Evolutionary conservation across 2,888 invertebrate species (phyloP).

Genomic region (Sphecodes monilicornis): DNA sequence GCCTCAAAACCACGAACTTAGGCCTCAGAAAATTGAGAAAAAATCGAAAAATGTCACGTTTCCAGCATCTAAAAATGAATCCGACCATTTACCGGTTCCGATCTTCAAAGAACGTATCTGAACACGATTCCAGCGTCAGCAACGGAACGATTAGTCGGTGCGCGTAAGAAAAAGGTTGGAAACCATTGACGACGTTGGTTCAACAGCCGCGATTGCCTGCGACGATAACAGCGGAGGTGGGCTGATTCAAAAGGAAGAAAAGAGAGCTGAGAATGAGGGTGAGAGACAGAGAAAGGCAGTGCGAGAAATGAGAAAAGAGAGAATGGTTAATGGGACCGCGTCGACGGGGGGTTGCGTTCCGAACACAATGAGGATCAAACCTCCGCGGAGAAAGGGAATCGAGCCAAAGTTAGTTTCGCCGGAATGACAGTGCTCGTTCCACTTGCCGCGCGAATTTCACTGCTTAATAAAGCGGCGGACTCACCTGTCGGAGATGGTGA

Average conservation of each 20-base stretch:
- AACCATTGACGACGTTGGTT: background rate
- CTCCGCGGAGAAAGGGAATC: constrained; percentile 23
- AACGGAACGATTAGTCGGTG: background rate
- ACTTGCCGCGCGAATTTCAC: constrained; percentile 37
- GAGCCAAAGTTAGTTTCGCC: constrained; percentile 37
- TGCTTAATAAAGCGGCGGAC: constrained; percentile 52
- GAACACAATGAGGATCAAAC: constrained; percentile 53
- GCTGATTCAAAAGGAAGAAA: background rate
- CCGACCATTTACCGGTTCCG: too few relatives aligned
- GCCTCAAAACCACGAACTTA: too few relatives aligned
- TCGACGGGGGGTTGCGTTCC: constrained; percentile 4
- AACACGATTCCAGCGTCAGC: background rate
- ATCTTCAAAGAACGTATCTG: background rate
- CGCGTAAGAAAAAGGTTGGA: background rate
- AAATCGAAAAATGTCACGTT: too few relatives aligned
- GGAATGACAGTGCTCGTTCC: constrained; percentile 51
- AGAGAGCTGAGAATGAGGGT: background rate
- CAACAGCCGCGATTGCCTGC: background rate
- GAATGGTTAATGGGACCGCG: constrained; percentile 12
- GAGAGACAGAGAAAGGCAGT: background rate
- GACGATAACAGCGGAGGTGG: background rate
- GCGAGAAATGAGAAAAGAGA: constrained; percentile 14
- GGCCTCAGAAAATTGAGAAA: background rate
- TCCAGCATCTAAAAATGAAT: too few relatives aligned
- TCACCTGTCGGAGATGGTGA: constrained; percentile 38